Conservation (phyloP, 2,113 vertebrate species). For the Cryptotis parvus region DNA sequence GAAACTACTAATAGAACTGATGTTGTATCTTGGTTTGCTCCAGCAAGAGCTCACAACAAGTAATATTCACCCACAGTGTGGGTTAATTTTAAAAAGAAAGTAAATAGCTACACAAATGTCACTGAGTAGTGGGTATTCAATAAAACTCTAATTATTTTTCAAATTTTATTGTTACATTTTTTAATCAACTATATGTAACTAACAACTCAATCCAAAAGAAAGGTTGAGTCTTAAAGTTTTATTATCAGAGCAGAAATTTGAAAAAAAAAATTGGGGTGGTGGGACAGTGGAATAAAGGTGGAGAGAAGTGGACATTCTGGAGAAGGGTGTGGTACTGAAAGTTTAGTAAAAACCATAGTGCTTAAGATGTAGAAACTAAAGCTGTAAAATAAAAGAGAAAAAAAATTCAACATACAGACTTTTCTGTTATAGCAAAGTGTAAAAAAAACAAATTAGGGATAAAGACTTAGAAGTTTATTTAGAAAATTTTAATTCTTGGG, state of each 20-base stretch:
- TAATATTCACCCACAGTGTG: neutral
- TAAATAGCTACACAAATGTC: neutral
- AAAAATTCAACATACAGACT: neutral
- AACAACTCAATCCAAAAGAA: constrained; percentile 16
- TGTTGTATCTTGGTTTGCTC: neutral
- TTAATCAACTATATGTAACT: neutral
- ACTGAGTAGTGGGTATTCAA: neutral
- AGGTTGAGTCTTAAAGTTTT: neutral
- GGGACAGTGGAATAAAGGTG: too few relatives aligned
- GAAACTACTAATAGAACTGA: neutral
- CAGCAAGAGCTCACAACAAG: neutral
- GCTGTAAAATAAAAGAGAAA: too few relatives aligned
- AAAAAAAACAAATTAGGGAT: constrained; percentile 4
- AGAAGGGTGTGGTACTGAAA: too few relatives aligned
- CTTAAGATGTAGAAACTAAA: too few relatives aligned
- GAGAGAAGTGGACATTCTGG: too few relatives aligned
- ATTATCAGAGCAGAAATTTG: neutral
- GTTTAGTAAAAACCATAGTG: too few relatives aligned
- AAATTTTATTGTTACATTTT: neutral
- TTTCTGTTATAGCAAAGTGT: constrained; percentile 18
- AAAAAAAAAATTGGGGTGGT: too few relatives aligned
- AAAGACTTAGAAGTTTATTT: neutral
- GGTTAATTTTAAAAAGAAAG: constrained; percentile 23
- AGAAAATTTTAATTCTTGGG: neutral
- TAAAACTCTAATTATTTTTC: constrained; percentile 27